Evolutionary conservation across 2,888 invertebrate species (phyloP).

Genomic region (Sphaerophoria rueppellii): DNA sequence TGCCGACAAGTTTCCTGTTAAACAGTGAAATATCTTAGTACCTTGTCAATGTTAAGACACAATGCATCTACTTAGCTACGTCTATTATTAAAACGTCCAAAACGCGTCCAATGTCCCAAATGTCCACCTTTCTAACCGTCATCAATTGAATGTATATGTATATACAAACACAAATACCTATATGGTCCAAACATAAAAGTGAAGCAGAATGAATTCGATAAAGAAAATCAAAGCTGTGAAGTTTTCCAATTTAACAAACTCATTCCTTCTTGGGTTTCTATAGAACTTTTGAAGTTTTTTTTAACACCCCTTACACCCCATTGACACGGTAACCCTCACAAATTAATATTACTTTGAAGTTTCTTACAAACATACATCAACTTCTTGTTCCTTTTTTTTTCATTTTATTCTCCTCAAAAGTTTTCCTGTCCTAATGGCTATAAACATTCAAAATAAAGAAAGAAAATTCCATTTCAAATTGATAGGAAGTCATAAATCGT

Average conservation of each 20-base stretch:
- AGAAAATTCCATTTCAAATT: constrained; percentile 34
- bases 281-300: constrained; percentile 59
- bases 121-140: constrained; percentile 69
- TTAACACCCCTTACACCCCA: constrained; percentile 60
- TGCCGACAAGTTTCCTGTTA: too few relatives aligned
- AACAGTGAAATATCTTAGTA: too few relatives aligned
- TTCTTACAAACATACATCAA: constrained; percentile 2
- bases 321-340: constrained; percentile 71
- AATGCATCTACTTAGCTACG: constrained; percentile 6
- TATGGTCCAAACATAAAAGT: constrained; percentile 24
- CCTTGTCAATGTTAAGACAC: too few relatives aligned
- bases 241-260: constrained; percentile 73
- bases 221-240: constrained; percentile 53
- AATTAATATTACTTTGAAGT: constrained; percentile 73
- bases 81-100: constrained; percentile 45
- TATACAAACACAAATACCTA: too few relatives aligned
- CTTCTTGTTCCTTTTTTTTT: not conserved
- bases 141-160: constrained; percentile 46
- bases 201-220: too few relatives aligned
- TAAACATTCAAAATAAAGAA: constrained; percentile 57
- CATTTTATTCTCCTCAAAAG: constrained; percentile 21
- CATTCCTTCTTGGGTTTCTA: not conserved
- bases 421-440: constrained; percentile 64
- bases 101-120: constrained; percentile 49
- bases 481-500: constrained; percentile 61